These are phyloP conservation scores for Chelonoidis abingdonii DNA, from an alignment of 2,113 vertebrate species.

Conservation along the genomic window DNA sequence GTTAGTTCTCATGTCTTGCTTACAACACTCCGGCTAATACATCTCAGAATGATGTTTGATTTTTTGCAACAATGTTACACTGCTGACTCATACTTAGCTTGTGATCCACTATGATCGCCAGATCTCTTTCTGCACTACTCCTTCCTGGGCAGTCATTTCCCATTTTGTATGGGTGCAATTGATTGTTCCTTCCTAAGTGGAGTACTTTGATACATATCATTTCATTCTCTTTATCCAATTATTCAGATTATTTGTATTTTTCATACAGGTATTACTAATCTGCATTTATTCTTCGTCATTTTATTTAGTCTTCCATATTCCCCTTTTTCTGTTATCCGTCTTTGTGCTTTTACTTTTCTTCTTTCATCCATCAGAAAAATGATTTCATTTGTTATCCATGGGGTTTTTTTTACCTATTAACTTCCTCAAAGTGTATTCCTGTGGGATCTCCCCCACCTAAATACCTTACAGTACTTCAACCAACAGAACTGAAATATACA, in stretches of 20 bases:
- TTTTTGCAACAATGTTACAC: too few relatives aligned
- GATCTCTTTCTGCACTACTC: too few relatives aligned
- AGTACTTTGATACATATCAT: neutral
- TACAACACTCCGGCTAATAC: too few relatives aligned
- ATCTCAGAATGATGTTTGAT: too few relatives aligned
- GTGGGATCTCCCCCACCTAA: neutral
- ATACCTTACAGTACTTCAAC: neutral
- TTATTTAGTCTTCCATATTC: neutral
- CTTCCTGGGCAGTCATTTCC: too few relatives aligned
- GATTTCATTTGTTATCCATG: neutral
- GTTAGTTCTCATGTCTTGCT: too few relatives aligned
- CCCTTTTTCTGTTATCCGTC: neutral
- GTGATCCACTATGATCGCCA: too few relatives aligned
- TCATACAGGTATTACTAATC: neutral
- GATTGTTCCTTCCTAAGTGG: too few relatives aligned
- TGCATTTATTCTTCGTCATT: too few relatives aligned
- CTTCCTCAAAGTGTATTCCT: neutral
- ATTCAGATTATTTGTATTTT: neutral
- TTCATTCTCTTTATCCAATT: neutral
- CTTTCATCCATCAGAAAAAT: neutral
- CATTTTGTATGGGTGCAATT: too few relatives aligned
- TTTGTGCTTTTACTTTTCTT: neutral
- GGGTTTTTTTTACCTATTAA: neutral
- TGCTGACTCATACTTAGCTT: too few relatives aligned
- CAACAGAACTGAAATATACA: neutral